These are phyloP conservation scores for Anthoscopus minutus DNA, from an alignment of 2,113 vertebrate species.

Conservation along the genomic window DNA sequence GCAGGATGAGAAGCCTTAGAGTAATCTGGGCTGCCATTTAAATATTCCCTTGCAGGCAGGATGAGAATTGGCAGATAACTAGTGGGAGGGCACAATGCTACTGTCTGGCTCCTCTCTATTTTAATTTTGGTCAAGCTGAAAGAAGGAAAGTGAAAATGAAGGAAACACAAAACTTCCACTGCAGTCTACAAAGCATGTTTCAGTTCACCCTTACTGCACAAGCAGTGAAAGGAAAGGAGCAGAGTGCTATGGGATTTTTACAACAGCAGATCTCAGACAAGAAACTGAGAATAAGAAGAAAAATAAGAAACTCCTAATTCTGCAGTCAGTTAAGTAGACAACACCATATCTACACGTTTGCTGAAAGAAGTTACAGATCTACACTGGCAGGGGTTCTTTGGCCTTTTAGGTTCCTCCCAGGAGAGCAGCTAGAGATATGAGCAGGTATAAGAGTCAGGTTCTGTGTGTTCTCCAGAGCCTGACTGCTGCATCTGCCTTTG, in stretches of 20 bases:
- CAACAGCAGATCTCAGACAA: not conserved
- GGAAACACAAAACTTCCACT: not conserved
- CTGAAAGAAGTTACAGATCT: not conserved
- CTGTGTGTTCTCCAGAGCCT: not conserved
- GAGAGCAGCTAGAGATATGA: not conserved
- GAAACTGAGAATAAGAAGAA: not conserved
- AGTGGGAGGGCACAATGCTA: not conserved
- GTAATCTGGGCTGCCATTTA: not conserved
- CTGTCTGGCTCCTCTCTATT: not conserved
- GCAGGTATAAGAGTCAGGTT: not conserved
- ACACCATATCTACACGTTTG: not conserved
- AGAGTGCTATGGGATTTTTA: not conserved
- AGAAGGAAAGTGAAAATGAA: not conserved
- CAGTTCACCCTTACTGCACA: not conserved
- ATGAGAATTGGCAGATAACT: not conserved
- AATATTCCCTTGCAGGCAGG: not conserved
- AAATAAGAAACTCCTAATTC: not conserved
- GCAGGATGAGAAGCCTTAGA: not conserved
- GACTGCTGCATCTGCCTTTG: not conserved
- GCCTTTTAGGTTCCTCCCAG: not conserved
- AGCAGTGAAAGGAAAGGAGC: not conserved
- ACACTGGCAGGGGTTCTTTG: not conserved
- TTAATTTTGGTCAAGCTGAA: not conserved
- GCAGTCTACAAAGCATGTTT: not conserved
- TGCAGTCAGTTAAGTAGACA: not conserved